These are phyloP conservation scores for Drosophila persimilis DNA, from an alignment of 1,140 invertebrate species.

Conservation along the genomic window DNA sequence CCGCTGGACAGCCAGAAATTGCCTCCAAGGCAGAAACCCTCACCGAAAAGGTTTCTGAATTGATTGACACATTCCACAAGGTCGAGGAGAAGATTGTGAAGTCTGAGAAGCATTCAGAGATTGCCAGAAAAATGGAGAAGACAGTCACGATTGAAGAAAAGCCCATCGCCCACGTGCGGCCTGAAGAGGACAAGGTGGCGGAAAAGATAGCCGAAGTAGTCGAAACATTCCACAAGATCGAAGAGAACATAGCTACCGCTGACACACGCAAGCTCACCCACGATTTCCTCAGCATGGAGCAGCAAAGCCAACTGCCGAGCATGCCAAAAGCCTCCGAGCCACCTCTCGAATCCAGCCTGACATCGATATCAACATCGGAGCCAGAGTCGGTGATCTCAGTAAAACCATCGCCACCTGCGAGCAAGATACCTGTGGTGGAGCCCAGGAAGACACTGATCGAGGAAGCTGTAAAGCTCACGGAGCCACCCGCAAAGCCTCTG, in stretches of 20 bases:
- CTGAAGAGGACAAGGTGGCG: slow-evolving; percentile 52
- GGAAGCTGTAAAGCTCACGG: slow-evolving; percentile 27
- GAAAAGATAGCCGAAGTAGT: slow-evolving; percentile 55
- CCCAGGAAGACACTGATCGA: slow-evolving; percentile 39
- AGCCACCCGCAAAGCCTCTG: neutral
- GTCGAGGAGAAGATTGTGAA: slow-evolving; percentile 60
- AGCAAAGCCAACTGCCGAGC: slow-evolving; percentile 63
- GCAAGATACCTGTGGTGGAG: slow-evolving; percentile 61
- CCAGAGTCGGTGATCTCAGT: slow-evolving; percentile 52
- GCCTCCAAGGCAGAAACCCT: slow-evolving; percentile 58
- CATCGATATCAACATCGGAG: slow-evolving; percentile 54
- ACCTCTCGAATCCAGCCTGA: slow-evolving; percentile 44
- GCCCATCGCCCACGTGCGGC: neutral
- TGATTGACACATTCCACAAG: slow-evolving; percentile 66
- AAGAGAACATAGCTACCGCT: slow-evolving; percentile 52
- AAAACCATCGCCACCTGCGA: slow-evolving; percentile 54
- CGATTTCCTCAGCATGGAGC: slow-evolving; percentile 74
- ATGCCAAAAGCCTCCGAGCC: slow-evolving; percentile 27
- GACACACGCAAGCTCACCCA: slow-evolving; percentile 62
- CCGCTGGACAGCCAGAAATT: slow-evolving; percentile 40
- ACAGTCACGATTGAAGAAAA: slow-evolving; percentile 8
- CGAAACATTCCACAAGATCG: slow-evolving; percentile 68
- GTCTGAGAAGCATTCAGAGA: slow-evolving; percentile 46
- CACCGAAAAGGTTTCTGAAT: slow-evolving; percentile 56
- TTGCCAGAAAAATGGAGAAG: slow-evolving; percentile 35